phyloP scores from a whole-genome alignment of 2,113 vertebrate genomes.

The Oophaga pumilio region DNA sequence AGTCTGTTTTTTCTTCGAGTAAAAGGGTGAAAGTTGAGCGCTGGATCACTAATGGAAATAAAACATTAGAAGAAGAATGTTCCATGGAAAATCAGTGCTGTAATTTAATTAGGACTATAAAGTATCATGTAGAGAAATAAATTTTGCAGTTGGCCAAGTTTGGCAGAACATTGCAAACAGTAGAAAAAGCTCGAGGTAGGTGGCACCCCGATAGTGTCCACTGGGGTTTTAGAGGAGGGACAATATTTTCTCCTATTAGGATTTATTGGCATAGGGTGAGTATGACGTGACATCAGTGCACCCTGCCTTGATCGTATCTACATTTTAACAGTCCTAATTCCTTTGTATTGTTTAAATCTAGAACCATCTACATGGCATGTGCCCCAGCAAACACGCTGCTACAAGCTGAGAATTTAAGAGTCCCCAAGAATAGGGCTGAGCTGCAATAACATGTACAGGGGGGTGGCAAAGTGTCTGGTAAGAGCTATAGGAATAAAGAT shows the following conservation, averaged over 20 bases:
- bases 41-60: neutral
- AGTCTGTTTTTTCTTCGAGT: slow-evolving; percentile 10
- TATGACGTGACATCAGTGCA: neutral
- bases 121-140: neutral
- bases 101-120: neutral
- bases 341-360: too few relatives aligned
- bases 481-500: too few relatives aligned
- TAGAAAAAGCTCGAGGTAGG: neutral
- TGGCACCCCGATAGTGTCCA: neutral
- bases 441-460: too few relatives aligned
- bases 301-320: neutral
- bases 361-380: too few relatives aligned
- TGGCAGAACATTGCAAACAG: neutral
- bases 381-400: too few relatives aligned
- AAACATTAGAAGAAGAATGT: neutral
- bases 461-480: too few relatives aligned
- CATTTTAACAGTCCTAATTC: neutral
- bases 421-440: too few relatives aligned
- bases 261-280: neutral
- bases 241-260: neutral
- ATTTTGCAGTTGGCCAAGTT: neutral
- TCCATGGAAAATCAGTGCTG: neutral
- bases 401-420: too few relatives aligned
- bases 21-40: slow-evolving; percentile 1
- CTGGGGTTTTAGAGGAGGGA: neutral